A percentile compares a stretch with the other conserved stretches of the same genome.
Conservation (phyloP, 2,797 vertebrate species). For the Argentina silus region DNA sequence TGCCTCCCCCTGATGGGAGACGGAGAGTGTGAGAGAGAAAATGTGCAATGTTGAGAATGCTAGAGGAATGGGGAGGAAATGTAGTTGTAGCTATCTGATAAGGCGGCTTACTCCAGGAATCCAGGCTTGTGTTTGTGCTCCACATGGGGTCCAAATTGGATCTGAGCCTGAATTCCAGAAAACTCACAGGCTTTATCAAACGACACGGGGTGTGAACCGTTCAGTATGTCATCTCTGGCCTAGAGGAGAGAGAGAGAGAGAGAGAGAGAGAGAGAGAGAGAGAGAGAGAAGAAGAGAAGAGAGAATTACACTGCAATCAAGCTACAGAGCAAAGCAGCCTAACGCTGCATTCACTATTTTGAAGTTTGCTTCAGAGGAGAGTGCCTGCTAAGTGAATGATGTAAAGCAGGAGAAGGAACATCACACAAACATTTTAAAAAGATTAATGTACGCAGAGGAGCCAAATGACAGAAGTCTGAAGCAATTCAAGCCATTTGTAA, state of each 20-base stretch:
- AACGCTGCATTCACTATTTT: slow-evolving; percentile 28
- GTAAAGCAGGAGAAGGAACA: slow-evolving; percentile 27
- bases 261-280: slow-evolving; percentile 13
- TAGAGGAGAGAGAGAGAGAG: slow-evolving; percentile 63
- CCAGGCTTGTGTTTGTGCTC: slow-evolving; percentile 98
- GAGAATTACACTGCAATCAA: slow-evolving; percentile 40
- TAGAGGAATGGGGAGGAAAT: neutral
- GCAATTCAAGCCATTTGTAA: slow-evolving; percentile 44
- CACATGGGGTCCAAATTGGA: slow-evolving; percentile 97
- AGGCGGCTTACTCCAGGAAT: slow-evolving; percentile 92
- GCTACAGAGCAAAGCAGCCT: slow-evolving; percentile 12
- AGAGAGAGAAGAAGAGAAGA: slow-evolving; percentile 6
- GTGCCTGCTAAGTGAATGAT: slow-evolving; percentile 33
- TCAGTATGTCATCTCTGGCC: slow-evolving; percentile 98
- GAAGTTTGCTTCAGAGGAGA: slow-evolving; percentile 34
- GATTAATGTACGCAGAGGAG: slow-evolving; percentile 29
- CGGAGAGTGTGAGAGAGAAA: neutral
- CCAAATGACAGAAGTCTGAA: slow-evolving; percentile 43
- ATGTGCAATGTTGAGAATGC: neutral
- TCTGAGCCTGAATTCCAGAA: slow-evolving; percentile 96
- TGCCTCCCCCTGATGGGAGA: slow-evolving; percentile 3
- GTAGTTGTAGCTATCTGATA: slow-evolving; percentile 33
- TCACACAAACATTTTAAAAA: slow-evolving; percentile 16
- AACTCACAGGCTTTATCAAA: slow-evolving; percentile 99
- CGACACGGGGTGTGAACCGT: slow-evolving; percentile 97